These are phyloP conservation scores for Dasysyrphus tricinctus DNA, from an alignment of 2,888 invertebrate genomes.

Conservation along the genomic window DNA sequence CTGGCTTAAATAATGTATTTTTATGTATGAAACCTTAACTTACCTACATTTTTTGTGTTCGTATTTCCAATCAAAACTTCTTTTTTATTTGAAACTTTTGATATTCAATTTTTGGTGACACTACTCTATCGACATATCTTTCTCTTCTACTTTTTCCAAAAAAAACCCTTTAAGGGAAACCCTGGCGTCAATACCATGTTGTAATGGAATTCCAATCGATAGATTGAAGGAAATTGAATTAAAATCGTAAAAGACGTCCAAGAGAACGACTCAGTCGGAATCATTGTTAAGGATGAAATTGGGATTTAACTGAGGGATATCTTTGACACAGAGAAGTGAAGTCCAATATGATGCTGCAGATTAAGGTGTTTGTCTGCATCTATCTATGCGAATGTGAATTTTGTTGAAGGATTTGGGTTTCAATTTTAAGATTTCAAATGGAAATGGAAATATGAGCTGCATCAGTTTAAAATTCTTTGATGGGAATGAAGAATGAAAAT, in stretches of 20 bases:
- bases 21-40: no score
- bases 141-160: no score
- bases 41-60: no score
- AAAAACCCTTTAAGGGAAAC: neutral
- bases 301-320: slow-evolving; percentile 10
- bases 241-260: slow-evolving; percentile 30
- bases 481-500: neutral
- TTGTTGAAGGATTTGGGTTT: neutral
- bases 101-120: no score
- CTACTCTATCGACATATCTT: no score
- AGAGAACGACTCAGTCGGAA: neutral
- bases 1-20: no score
- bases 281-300: slow-evolving; percentile 9
- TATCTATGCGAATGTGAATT: neutral
- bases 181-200: neutral
- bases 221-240: slow-evolving; percentile 60
- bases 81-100: no score
- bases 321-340: neutral
- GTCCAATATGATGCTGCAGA: slow-evolving; percentile 15
- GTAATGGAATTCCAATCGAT: slow-evolving; percentile 43
- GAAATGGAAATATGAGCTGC: neutral
- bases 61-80: no score
- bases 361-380: neutral
- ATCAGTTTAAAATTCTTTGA: neutral
- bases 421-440: slow-evolving; percentile 12